Conservation (phyloP, 2,888 invertebrate genomes). For the Phania funesta region DNA sequence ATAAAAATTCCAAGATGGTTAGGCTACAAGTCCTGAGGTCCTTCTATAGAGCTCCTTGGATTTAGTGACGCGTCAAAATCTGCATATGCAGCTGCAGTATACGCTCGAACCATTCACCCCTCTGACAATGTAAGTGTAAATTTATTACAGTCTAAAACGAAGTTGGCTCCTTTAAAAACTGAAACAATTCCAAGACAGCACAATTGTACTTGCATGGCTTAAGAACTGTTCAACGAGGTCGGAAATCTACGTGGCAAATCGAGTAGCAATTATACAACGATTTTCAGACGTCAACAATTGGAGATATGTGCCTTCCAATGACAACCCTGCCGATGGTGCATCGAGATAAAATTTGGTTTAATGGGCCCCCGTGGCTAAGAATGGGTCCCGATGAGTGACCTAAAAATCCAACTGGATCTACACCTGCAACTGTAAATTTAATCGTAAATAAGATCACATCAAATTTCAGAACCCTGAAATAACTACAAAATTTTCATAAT, state of each 20-base stretch:
- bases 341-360: constrained; percentile 14
- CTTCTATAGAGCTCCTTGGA: too few species aligned
- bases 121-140: too few species aligned
- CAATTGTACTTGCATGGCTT: constrained; percentile 34
- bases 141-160: constrained; percentile 26
- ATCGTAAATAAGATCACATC: too few species aligned
- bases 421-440: too few species aligned
- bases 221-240: constrained; percentile 2
- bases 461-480: too few species aligned
- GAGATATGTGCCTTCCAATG: constrained; percentile 19
- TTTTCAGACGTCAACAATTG: background rate
- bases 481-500: too few species aligned
- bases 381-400: too few species aligned
- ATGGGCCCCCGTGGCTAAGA: background rate
- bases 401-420: too few species aligned
- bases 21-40: background rate
- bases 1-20: too few species aligned
- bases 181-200: constrained; percentile 26
- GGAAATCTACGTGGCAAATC: constrained; percentile 18
- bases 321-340: constrained; percentile 18
- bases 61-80: too few species aligned
- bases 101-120: too few species aligned
- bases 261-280: constrained; percentile 11
- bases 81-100: too few species aligned
- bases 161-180: constrained; percentile 17